Percentiles rank a stretch among this genome's conserved stretches.
phyloP scores from a whole-genome alignment of 2,888 invertebrate genomes.

The Ophioninae sp. region DNA sequence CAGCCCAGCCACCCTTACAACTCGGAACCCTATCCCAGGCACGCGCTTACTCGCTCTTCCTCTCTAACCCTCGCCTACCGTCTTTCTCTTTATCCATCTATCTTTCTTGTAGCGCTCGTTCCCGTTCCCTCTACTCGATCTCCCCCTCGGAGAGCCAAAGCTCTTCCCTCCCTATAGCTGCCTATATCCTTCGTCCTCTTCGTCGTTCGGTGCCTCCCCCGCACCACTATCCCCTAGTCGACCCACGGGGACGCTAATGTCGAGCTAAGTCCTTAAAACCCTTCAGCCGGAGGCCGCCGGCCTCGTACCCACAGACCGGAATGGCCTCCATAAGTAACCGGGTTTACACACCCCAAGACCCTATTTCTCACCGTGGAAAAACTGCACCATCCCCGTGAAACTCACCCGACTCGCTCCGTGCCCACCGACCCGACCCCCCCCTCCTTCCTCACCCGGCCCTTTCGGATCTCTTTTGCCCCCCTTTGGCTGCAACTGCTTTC shows the following conservation, averaged over 20 bases:
- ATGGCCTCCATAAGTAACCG: conserved; percentile 81
- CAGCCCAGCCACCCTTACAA: conserved; percentile 60
- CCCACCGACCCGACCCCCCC: conserved; percentile 22
- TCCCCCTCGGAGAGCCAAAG: conserved; percentile 54
- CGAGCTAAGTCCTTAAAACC: conserved; percentile 80
- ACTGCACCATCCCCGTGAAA: conserved; percentile 72
- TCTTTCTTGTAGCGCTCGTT: conserved; percentile 38
- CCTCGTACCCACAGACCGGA: conserved; percentile 76
- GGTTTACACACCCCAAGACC: conserved; percentile 80
- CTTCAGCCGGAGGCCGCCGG: conserved; percentile 73
- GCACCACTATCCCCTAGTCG: conserved; percentile 65
- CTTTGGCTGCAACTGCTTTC: conserved; percentile 59
- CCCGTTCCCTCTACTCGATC: conserved; percentile 26
- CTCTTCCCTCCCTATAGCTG: conserved; percentile 56
- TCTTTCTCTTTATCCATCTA: conserved; percentile 54
- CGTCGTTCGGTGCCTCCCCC: conserved; percentile 60
- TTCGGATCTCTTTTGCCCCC: conserved; percentile 53
- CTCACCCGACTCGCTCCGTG: conserved; percentile 47
- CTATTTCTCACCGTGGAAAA: conserved; percentile 80
- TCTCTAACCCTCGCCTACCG: conserved; percentile 40
- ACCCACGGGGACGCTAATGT: conserved; percentile 79
- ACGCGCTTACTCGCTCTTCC: conserved; percentile 57
- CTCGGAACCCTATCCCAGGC: conserved; percentile 55
- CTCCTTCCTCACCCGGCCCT: conserved; percentile 44
- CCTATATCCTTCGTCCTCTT: conserved; percentile 62